Evolutionary conservation across 2,888 invertebrate species (phyloP).

Genomic region (Yponomeuta sedellus): DNA sequence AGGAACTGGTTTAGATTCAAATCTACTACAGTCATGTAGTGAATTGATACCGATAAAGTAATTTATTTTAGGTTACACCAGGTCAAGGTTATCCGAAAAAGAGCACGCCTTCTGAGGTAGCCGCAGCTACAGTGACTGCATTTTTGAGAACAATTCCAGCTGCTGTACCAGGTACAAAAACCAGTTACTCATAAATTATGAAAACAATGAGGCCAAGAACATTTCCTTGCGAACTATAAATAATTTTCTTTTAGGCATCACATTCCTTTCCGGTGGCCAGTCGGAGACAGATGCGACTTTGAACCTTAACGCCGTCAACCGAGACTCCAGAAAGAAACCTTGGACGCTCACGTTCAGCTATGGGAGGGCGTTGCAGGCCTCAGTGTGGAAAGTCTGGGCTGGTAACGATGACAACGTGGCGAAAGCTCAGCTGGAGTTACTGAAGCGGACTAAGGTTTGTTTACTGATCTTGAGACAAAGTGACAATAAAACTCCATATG

Average conservation of each 20-base stretch:
- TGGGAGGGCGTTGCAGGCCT: conserved; percentile 97
- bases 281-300: conserved; percentile 97
- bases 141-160: conserved; percentile 93
- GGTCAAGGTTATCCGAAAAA: conserved; percentile 83
- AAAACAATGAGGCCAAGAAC: not conserved
- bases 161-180: conserved; percentile 88
- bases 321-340: conserved; percentile 86
- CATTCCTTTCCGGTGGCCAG: conserved; percentile 98
- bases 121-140: conserved; percentile 91
- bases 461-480: conserved; percentile 14
- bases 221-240: not conserved
- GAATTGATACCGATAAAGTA: too few species aligned
- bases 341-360: conserved; percentile 98
- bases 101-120: conserved; percentile 86
- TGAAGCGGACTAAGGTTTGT: conserved; percentile 93
- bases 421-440: conserved; percentile 89
- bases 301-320: conserved; percentile 97
- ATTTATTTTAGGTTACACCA: conserved; percentile 74
- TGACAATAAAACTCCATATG: too few species aligned
- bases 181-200: not conserved
- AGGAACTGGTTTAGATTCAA: conserved; percentile 21
- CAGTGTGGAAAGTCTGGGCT: conserved; percentile 95
- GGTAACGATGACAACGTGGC: conserved; percentile 91
- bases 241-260: conserved; percentile 79
- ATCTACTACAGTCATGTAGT: not conserved